Conservation (phyloP, 2,888 invertebrate species). For the Sphinx pinastri region DNA sequence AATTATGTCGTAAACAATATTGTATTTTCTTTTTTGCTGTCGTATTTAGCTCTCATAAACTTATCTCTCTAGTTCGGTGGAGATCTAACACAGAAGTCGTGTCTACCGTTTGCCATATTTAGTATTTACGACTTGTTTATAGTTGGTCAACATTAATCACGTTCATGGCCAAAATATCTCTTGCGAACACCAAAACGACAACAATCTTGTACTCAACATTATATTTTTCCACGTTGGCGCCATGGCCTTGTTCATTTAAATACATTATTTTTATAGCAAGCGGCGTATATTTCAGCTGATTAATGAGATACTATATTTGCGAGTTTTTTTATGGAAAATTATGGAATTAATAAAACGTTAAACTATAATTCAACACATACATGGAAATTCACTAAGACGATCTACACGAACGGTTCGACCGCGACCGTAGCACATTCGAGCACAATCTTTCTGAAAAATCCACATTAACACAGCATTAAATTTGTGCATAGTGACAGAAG, state of each 20-base stretch:
- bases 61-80: slow-evolving; percentile 30
- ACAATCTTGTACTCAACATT: slow-evolving; percentile 41
- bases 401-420: not conserved
- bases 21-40: not conserved
- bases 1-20: slow-evolving; percentile 9
- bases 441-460: slow-evolving; percentile 20
- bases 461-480: slow-evolving; percentile 17
- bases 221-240: slow-evolving; percentile 49
- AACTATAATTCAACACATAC: slow-evolving; percentile 1
- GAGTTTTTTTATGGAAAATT: slow-evolving; percentile 11
- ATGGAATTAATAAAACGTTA: slow-evolving; percentile 10
- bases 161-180: slow-evolving; percentile 43
- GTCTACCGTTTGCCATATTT: slow-evolving; percentile 32
- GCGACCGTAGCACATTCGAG: slow-evolving; percentile 9
- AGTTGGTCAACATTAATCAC: slow-evolving; percentile 49
- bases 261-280: slow-evolving; percentile 26
- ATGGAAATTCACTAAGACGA: not conserved
- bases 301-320: slow-evolving; percentile 14
- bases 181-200: slow-evolving; percentile 48
- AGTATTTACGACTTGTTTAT: slow-evolving; percentile 57
- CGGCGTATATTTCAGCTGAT: slow-evolving; percentile 27
- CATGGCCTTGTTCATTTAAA: slow-evolving; percentile 36
- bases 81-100: slow-evolving; percentile 51
- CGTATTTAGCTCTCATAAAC: slow-evolving; percentile 4
- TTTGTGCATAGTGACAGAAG: slow-evolving; percentile 26